These are phyloP conservation scores for Caenorhabditis sp. DNA, from an alignment of 2,888 invertebrate species.

Conservation along the genomic window DNA sequence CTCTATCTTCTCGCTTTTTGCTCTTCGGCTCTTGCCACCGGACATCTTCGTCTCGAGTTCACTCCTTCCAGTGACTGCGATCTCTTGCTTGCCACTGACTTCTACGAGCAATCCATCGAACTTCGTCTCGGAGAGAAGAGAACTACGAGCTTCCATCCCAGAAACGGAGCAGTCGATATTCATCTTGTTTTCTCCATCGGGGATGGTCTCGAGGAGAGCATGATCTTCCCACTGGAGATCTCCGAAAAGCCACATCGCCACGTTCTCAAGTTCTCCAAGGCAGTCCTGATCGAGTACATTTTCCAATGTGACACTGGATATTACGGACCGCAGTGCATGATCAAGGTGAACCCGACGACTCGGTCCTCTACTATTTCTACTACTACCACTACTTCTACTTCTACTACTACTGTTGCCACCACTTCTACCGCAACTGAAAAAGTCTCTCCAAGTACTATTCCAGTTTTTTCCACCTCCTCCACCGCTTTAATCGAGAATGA, in stretches of 20 bases:
- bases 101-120: background rate
- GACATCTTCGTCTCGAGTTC: slow-evolving; percentile 34
- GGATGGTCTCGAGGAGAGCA: background rate
- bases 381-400: too few relatives aligned
- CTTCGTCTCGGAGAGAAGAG: slow-evolving; percentile 19
- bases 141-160: slow-evolving; percentile 36
- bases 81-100: slow-evolving; percentile 9
- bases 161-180: background rate
- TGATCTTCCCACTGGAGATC: background rate
- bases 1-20: slow-evolving; percentile 19
- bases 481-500: background rate
- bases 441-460: background rate
- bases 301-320: slow-evolving; percentile 31
- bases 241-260: background rate
- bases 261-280: background rate
- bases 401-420: too few relatives aligned
- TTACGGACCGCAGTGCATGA: slow-evolving; percentile 7
- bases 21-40: slow-evolving; percentile 16
- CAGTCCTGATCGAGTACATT: slow-evolving; percentile 8
- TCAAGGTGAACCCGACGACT: background rate
- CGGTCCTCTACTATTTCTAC: background rate
- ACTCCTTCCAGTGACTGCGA: slow-evolving; percentile 26
- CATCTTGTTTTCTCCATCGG: background rate
- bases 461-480: background rate
- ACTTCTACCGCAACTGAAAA: background rate